Conservation (phyloP, 1,140 invertebrate species). For the Lepidotrigona ventralis region DNA sequence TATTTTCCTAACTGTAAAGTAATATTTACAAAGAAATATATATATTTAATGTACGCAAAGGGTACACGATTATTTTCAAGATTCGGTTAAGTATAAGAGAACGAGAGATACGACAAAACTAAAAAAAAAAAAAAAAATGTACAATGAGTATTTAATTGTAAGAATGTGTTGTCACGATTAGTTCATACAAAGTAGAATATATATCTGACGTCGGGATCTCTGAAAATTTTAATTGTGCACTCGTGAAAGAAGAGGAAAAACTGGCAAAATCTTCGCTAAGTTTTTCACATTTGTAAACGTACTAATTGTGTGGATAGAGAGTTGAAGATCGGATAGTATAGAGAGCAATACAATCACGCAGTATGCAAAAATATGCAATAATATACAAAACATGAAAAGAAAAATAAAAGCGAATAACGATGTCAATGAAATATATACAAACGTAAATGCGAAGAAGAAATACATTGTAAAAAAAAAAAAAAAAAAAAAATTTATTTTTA, state of each 20-base stretch:
- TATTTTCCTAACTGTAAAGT: constrained; percentile 53
- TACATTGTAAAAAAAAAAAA: constrained; percentile 48
- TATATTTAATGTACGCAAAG: constrained; percentile 51
- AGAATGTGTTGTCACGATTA: constrained; percentile 21
- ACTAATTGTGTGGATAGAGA: neutral
- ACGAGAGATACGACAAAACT: constrained; percentile 1
- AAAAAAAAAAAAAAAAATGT: constrained; percentile 30
- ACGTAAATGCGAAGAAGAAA: constrained; percentile 50
- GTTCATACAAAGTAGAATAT: constrained; percentile 35
- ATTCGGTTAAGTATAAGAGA: constrained; percentile 37
- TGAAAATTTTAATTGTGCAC: neutral
- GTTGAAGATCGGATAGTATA: neutral
- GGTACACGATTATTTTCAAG: constrained; percentile 51
- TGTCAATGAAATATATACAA: constrained; percentile 31
- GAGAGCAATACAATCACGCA: constrained; percentile 6
- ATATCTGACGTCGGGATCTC: neutral
- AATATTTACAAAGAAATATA: constrained; percentile 53
- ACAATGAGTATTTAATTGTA: constrained; percentile 32
- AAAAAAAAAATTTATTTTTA: constrained; percentile 60
- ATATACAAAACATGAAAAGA: neutral
- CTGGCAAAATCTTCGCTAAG: neutral
- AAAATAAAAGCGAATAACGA: constrained; percentile 18
- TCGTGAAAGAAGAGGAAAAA: neutral
- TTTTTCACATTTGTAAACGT: constrained; percentile 2
- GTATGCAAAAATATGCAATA: constrained; percentile 26